These are phyloP conservation scores for Tachysurus fulvidraco DNA, from an alignment of 2,113 vertebrate genomes.

Conservation along the genomic window DNA sequence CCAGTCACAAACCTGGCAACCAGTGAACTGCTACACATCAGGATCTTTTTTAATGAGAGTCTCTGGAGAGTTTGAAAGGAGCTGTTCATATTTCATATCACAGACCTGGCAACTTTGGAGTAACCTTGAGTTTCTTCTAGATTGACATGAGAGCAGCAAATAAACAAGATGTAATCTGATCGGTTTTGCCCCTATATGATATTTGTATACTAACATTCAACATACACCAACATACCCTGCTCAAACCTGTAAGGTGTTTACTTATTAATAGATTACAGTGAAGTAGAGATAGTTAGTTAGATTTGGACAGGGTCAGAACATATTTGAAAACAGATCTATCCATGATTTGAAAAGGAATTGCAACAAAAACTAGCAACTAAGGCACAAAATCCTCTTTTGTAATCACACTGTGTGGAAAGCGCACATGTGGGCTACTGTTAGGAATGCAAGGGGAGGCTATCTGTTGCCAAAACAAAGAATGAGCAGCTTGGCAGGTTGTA, in stretches of 20 bases:
- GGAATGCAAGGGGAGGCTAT: constrained; percentile 14
- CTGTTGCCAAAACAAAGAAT: constrained; percentile 55
- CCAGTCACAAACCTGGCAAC: constrained; percentile 42
- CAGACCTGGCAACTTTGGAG: constrained; percentile 20
- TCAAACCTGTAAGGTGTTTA: background rate
- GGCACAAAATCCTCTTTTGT: constrained; percentile 11
- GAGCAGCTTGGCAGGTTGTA: constrained; percentile 34
- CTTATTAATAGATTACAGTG: background rate
- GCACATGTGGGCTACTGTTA: constrained; percentile 23
- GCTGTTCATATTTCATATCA: background rate
- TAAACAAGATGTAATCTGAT: background rate
- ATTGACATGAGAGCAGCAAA: background rate
- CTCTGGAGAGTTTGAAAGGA: background rate
- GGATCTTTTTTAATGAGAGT: constrained; percentile 28
- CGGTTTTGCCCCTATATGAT: background rate
- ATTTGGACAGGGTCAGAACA: background rate
- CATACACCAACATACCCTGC: background rate
- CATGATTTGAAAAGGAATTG: constrained; percentile 8
- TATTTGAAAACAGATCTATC: background rate
- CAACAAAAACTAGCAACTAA: constrained; percentile 25
- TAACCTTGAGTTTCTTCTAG: background rate
- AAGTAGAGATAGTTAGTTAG: background rate
- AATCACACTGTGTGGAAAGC: constrained; percentile 14
- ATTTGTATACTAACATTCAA: constrained; percentile 26
- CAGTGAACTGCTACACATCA: constrained; percentile 5